Conservation (phyloP, 2,797 vertebrate genomes). For the Myotis myotis region DNA sequence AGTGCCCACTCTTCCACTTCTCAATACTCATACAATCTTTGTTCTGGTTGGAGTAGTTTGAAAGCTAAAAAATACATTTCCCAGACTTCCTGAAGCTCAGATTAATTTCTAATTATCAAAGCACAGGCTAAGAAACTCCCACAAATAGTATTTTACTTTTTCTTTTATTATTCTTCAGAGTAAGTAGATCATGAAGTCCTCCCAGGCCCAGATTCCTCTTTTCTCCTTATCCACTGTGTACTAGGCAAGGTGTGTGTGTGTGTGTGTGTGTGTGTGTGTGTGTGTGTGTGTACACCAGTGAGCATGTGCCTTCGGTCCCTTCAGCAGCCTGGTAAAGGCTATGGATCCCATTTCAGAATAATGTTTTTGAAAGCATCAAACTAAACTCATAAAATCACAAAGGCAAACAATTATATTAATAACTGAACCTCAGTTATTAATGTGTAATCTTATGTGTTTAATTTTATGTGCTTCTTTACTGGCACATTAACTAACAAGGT, state of each 20-base stretch:
- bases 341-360: neutral
- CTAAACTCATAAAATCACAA: neutral
- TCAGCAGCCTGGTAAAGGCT: neutral
- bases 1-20: neutral
- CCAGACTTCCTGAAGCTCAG: neutral
- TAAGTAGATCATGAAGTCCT: neutral
- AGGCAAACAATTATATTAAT: neutral
- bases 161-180: neutral
- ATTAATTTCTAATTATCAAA: neutral
- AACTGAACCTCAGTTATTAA: neutral
- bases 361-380: neutral
- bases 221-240: neutral
- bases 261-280: neutral
- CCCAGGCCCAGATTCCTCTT: neutral
- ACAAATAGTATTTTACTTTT: neutral
- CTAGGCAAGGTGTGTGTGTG: neutral
- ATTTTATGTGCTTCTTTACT: neutral
- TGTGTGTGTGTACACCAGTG: rapidly evolving
- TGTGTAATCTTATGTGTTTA: neutral
- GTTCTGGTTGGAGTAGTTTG: neutral
- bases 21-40: neutral
- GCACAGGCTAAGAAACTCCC: neutral
- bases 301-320: neutral
- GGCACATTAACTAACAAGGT: neutral
- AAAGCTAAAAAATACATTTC: neutral